Percentiles rank a stretch among this genome's conserved stretches.
Conservation (phyloP, 2,797 vertebrate genomes). For the Leptodactylus fallax region DNA sequence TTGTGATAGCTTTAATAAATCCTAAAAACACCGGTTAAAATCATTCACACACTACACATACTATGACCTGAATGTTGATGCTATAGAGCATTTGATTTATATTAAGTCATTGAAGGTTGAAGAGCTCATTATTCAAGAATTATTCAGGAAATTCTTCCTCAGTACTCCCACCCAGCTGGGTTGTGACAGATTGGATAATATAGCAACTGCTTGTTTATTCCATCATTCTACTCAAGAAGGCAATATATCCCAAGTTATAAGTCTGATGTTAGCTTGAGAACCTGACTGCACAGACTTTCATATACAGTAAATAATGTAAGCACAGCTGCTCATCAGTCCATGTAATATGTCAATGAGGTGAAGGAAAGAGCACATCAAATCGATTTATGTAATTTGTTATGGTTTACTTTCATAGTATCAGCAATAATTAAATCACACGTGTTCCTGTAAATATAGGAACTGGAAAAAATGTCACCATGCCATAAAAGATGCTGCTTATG, state of each 20-base stretch:
- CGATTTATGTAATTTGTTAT: conserved; percentile 25
- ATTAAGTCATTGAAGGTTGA: conserved; percentile 38
- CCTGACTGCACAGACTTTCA: conserved; percentile 38
- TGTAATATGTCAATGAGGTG: conserved; percentile 51
- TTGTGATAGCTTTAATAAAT: not conserved
- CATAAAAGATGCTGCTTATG: conserved; percentile 18
- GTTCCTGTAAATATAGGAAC: conserved; percentile 9
- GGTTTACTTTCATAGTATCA: conserved; percentile 29
- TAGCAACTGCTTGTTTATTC: conserved; percentile 33
- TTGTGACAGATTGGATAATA: conserved; percentile 54
- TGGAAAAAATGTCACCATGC: not conserved
- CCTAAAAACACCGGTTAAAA: not conserved
- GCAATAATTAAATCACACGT: conserved; percentile 46
- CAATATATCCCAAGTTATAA: conserved; percentile 50
- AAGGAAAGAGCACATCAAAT: conserved; percentile 42
- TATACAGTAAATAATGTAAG: conserved; percentile 50
- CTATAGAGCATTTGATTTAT: conserved; percentile 37
- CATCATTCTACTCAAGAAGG: conserved; percentile 36
- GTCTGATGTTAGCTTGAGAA: conserved; percentile 21
- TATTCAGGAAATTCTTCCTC: conserved; percentile 43
- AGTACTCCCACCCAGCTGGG: conserved; percentile 53
- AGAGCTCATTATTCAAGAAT: conserved; percentile 48
- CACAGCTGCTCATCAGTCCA: conserved; percentile 52
- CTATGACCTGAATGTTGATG: conserved; percentile 36
- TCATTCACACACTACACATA: conserved; percentile 1